Evolutionary conservation across 2,888 invertebrate species (phyloP).

Genomic region (Sussaba pulchella): DNA sequence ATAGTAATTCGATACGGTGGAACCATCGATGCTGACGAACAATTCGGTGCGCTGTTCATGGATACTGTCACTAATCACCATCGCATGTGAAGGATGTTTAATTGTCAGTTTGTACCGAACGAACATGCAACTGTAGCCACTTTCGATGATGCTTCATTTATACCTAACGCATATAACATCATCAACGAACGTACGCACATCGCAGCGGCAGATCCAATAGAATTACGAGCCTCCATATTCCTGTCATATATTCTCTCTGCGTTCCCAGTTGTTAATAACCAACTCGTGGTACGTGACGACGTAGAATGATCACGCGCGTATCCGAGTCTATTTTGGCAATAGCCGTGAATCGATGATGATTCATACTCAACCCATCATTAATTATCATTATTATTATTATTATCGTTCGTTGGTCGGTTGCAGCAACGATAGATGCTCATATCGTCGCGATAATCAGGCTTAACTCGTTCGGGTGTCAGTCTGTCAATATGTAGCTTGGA

Average conservation of each 20-base stretch:
- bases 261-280: not conserved
- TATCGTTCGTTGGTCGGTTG: not conserved
- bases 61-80: constrained; percentile 75
- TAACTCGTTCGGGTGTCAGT: constrained; percentile 3
- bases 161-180: constrained; percentile 35
- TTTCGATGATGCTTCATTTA: constrained; percentile 70
- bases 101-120: constrained; percentile 9
- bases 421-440: not conserved
- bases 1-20: too few relatives aligned
- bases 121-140: constrained; percentile 48
- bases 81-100: constrained; percentile 68
- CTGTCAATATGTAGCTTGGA: not conserved
- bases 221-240: constrained; percentile 17
- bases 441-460: not conserved
- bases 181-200: constrained; percentile 1
- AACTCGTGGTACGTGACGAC: not conserved
- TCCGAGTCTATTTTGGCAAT: not conserved
- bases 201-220: constrained; percentile 24
- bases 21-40: too few relatives aligned
- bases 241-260: constrained; percentile 31
- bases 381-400: not conserved
- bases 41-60: too few relatives aligned
- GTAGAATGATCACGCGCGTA: not conserved
- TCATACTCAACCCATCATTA: not conserved
- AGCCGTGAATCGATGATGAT: constrained; percentile 15